phyloP scores from a whole-genome alignment of 2,797 vertebrate genomes.

The Gallinago stenura region DNA sequence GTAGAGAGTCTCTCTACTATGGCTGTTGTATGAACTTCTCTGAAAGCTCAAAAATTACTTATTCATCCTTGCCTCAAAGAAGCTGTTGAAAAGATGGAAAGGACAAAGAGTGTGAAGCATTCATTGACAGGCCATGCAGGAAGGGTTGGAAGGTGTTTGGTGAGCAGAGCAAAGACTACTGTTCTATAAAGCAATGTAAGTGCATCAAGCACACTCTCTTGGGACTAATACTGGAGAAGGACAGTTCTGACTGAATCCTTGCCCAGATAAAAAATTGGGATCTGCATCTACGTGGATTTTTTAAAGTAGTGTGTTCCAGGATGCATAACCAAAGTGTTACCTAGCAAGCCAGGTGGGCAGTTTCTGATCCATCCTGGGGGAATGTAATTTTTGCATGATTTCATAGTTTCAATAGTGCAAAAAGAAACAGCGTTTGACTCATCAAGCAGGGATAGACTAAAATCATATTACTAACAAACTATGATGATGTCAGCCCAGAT shows the following conservation, averaged over 20 bases:
- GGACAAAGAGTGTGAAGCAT: background rate
- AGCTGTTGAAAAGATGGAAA: background rate
- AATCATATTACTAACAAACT: background rate
- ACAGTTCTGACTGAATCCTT: background rate
- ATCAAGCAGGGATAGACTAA: background rate
- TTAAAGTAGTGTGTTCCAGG: background rate
- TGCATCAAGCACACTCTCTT: background rate
- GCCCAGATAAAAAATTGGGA: background rate
- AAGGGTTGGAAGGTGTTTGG: background rate
- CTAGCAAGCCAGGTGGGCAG: background rate
- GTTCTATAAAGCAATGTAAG: background rate
- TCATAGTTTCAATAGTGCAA: background rate
- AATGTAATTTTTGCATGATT: background rate
- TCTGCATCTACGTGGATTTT: background rate
- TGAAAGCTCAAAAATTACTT: background rate
- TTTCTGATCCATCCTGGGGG: background rate
- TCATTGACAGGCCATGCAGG: background rate
- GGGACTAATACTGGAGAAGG: background rate
- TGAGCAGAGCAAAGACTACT: background rate
- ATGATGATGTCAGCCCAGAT: background rate
- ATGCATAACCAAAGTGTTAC: background rate
- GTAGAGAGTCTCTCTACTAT: background rate
- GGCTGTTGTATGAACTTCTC: background rate
- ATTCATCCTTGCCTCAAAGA: background rate
- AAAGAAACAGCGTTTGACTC: background rate